Base-by-base conservation (phyloP, 2,888 invertebrate genomes). In the Athalia cordata region DNA sequence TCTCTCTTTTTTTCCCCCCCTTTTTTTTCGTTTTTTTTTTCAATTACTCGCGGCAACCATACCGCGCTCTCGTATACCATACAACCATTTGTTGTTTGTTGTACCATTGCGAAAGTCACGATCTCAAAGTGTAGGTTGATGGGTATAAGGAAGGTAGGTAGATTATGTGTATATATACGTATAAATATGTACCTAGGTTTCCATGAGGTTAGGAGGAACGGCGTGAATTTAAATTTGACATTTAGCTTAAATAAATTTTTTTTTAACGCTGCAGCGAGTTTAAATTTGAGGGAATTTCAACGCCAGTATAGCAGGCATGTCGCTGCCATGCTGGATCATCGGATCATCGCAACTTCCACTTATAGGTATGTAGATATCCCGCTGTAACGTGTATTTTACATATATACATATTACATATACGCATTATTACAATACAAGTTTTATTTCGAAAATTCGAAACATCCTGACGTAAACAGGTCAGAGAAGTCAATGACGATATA, bases 81-180 rank as follows among this genome's bases (percentile, higher is more conserved):
- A 57, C 59, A 57, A 59, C 47, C 57, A 45, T 72, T 59, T 72
- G 47, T 59, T 59, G 13, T 72, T 49, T 13, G 3, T 43, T 11
- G n/a, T 72, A 59, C 57, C 11, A 72, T 72, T 72, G 72, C 72
- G 72, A 72, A 72, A 72, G 72, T 72, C 72, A 72, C 72, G 72
- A 72, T 72, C 15, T 15, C 11, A 45, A 8, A 9, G 8, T 7
- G 13, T 50, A 13, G 6, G 9, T 45, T 11, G 49, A n/a, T 50
- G 6, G 1, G 50, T 50, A 13, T n/a, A n/a, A n/a, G 11, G 13
- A 6, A 50, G 7, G 5, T 43, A 4, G 7, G 50, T 50, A 67
- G 3, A 15, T 50, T 15, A 3, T 47, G 61, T 49, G 3, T 49
- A 66, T 49, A 47, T 49, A 49, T 9, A 43, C 15, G 9, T 29